Evolutionary conservation across 2,888 invertebrate genomes (phyloP).

Genomic region (Morpho deidamia): DNA sequence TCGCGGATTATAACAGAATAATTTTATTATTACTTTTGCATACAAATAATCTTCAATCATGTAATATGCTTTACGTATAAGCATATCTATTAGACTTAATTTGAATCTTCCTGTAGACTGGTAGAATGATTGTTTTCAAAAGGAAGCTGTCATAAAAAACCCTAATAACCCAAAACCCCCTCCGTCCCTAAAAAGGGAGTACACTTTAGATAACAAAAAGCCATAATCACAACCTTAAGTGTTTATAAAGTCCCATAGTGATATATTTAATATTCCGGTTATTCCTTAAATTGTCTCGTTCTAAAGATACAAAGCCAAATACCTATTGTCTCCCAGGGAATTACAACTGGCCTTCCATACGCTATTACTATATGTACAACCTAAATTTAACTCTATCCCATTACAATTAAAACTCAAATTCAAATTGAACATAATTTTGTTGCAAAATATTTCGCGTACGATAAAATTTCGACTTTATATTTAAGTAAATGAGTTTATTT

Average conservation of each 20-base stretch:
- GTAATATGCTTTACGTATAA: no score
- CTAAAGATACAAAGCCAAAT: constrained; percentile 66
- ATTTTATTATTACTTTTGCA: no score
- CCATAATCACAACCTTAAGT: constrained; percentile 7
- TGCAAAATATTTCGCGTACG: neutral
- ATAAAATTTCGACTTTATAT: constrained; percentile 2
- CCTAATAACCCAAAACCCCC: neutral
- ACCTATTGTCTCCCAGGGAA: constrained; percentile 69
- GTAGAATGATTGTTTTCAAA: no score
- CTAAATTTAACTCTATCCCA: constrained; percentile 18
- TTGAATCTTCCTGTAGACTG: no score
- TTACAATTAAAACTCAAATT: constrained; percentile 28
- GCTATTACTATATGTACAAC: constrained; percentile 35
- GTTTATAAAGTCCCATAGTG: constrained; percentile 20
- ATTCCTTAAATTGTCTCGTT: constrained; percentile 70
- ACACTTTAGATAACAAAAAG: constrained; percentile 7
- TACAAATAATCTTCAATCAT: no score
- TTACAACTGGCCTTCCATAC: constrained; percentile 59
- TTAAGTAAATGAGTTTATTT: constrained; percentile 22
- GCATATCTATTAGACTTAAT: no score
- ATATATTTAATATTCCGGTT: constrained; percentile 59
- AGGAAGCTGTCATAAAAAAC: no score
- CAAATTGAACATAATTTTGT: constrained; percentile 11
- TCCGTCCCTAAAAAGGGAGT: neutral
- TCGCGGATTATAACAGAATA: no score